Conservation (phyloP, 2,888 invertebrate species). For the Sarcophaga carnaria region DNA sequence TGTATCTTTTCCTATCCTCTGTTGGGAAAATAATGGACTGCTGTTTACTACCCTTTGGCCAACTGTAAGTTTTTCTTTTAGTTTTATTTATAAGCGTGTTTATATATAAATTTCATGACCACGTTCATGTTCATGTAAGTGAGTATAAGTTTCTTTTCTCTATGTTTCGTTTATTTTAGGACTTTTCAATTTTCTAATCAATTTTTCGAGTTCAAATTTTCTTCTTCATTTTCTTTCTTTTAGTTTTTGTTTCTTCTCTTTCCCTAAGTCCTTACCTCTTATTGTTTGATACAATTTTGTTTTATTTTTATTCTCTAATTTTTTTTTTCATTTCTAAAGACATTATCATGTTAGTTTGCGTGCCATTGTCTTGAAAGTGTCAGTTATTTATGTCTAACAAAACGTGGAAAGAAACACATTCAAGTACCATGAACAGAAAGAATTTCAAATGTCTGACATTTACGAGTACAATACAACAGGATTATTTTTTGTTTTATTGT, state of each 20-base stretch:
- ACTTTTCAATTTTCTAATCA: slow-evolving; percentile 49
- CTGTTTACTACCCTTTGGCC: too few relatives aligned
- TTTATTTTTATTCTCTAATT: not conserved
- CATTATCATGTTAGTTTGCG: slow-evolving; percentile 65
- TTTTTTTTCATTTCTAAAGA: slow-evolving; percentile 1
- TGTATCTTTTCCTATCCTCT: too few relatives aligned
- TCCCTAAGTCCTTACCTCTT: not conserved
- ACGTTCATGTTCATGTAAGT: slow-evolving; percentile 14
- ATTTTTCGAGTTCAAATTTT: slow-evolving; percentile 45
- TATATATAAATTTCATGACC: slow-evolving; percentile 42
- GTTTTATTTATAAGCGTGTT: not conserved
- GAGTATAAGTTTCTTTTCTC: not conserved
- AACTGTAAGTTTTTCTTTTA: too few relatives aligned
- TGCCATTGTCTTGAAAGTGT: slow-evolving; percentile 65
- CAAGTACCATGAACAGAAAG: slow-evolving; percentile 9
- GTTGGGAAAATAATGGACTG: too few relatives aligned
- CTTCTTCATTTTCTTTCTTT: not conserved
- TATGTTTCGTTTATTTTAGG: slow-evolving; percentile 13
- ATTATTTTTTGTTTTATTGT: slow-evolving; percentile 7
- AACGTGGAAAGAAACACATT: not conserved
- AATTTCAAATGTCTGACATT: slow-evolving; percentile 63
- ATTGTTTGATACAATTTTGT: not conserved
- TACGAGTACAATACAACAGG: slow-evolving; percentile 44
- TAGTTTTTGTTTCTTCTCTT: not conserved
- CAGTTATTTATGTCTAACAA: slow-evolving; percentile 49